Percentiles rank a stretch among this genome's conserved stretches.
These are phyloP conservation scores for Sphaerophoria rueppellii DNA, from an alignment of 2,888 invertebrate genomes.

Conservation along the genomic window DNA sequence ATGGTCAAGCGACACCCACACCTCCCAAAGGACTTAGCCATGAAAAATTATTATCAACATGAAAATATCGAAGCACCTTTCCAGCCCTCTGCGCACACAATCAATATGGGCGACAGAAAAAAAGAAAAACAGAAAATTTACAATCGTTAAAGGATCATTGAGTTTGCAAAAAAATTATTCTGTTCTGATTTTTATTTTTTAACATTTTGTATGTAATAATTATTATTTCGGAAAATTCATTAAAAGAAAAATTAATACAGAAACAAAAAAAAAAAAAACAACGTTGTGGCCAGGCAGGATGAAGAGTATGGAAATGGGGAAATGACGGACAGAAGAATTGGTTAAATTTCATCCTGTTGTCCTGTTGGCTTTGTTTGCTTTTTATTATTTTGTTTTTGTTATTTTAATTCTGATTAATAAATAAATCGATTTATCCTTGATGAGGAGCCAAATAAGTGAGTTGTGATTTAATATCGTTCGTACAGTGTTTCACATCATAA, in stretches of 20 bases:
- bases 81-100: not conserved
- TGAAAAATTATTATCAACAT: constrained; percentile 28
- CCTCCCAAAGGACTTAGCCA: constrained; percentile 5
- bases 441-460: constrained; percentile 50
- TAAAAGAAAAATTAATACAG: constrained; percentile 29
- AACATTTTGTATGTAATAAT: constrained; percentile 33
- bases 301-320: not conserved
- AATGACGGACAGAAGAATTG: not conserved
- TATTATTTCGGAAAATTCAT: constrained; percentile 60
- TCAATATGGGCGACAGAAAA: not conserved
- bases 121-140: not conserved
- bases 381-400: not conserved
- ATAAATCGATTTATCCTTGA: constrained; percentile 70
- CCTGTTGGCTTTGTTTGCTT: constrained; percentile 37
- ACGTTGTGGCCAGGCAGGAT: not conserved
- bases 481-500: constrained; percentile 15
- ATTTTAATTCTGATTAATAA: constrained; percentile 70
- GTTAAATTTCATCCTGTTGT: constrained; percentile 50
- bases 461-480: constrained; percentile 24
- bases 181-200: constrained; percentile 30
- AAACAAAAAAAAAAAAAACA: constrained; percentile 8
- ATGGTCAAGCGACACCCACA: not conserved
- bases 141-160: constrained; percentile 47
- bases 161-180: constrained; percentile 15
- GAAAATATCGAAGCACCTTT: not conserved